Base-by-base conservation (phyloP, 2,888 invertebrate genomes). In the Synanthedon formicaeformis region DNA sequence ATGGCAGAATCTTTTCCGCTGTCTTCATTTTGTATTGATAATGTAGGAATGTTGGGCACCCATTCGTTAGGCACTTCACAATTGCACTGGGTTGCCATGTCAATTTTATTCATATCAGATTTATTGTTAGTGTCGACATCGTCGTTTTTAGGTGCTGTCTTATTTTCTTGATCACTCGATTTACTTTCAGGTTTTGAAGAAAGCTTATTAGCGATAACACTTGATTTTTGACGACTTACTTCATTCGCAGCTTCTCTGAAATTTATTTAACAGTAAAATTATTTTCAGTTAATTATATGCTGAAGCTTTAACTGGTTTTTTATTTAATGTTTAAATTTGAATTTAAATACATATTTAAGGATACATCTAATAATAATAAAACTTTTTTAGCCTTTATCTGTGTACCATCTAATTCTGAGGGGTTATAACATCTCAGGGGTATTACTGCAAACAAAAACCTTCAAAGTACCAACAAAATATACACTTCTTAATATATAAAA, bases 31-130 rank as follows among this genome's bases (percentile, higher is more conserved):
- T 78, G 75, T 18, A 84, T 56, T 48, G 67, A 57, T 41, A 84
- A 60, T 40, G 58, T 55, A 16, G 84, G 82, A 53, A 83, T 62
- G 50, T 69, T 64, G 0, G 75, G 73, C 51, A 75, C 78, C 75
- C 75, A 78, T 58, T 78, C 82, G 57, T 69, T 63, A 16, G 73
- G 71, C 34, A 75, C 53, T 34, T 34, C 34, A 34, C 6, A 60
- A 50, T 82, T 75, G 76, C 81, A 81, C 56, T 87, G 85, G 6
- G 83, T 84, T 45, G 74, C 81, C 78, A 84, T 84, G 50, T 85
- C 82, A 71, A 58, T 65, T 55, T 60, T 70, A 40, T 53, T 58
- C 48, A 63, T 53, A 53, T 70, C 57, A 50, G 64, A 34, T 54
- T 65, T 59, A 61, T 56, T 51, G 10, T 57, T 58, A 53, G 57